A percentile compares a stretch with the other conserved stretches of the same genome.
Conservation (phyloP, 2,113 vertebrate genomes). For the Sorex fumeus region DNA sequence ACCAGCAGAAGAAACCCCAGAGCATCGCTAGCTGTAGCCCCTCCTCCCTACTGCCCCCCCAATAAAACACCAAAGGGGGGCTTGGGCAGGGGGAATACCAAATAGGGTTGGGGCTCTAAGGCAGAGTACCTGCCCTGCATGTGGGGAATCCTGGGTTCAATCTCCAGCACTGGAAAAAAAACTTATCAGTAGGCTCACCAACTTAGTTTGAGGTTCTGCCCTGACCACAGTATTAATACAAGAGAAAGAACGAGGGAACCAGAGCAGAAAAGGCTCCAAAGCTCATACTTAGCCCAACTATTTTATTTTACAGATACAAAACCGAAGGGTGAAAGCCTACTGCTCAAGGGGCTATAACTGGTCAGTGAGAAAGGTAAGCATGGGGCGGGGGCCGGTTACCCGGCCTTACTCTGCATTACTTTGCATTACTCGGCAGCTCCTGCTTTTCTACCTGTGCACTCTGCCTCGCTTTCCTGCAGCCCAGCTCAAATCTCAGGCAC, state of each 20-base stretch:
- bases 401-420: background rate
- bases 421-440: background rate
- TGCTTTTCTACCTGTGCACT: background rate
- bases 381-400: background rate
- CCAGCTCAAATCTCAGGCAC: background rate
- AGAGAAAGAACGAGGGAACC: conserved; percentile 30
- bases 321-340: conserved; percentile 45
- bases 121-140: too few relatives aligned
- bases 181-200: background rate
- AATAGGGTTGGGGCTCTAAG: too few relatives aligned
- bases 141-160: too few relatives aligned
- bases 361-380: background rate
- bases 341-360: background rate
- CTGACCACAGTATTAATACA: background rate
- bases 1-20: too few relatives aligned
- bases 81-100: too few relatives aligned
- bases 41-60: too few relatives aligned
- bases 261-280: conserved; percentile 2
- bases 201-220: background rate
- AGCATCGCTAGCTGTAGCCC: too few relatives aligned
- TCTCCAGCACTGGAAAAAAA: too few relatives aligned
- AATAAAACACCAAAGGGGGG: too few relatives aligned
- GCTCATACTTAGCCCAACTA: background rate
- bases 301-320: conserved; percentile 50
- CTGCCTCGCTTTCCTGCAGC: conserved; percentile 24